phyloP scores from a whole-genome alignment of 2,888 invertebrate genomes.

The Hypsopygia costalis region DNA sequence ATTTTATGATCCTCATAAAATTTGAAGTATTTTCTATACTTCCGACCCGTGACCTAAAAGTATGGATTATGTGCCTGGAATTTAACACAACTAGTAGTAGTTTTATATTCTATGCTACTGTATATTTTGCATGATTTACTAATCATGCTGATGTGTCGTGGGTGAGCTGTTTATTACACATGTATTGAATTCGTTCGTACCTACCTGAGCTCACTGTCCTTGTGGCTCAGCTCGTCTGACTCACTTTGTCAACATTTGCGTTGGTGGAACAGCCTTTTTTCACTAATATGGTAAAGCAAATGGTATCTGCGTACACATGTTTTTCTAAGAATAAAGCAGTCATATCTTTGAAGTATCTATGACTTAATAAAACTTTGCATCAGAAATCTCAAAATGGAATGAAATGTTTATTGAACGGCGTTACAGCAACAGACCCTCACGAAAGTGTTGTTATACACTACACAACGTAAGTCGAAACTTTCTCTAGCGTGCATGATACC shows the following conservation, averaged over 20 bases:
- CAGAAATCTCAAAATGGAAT: no score
- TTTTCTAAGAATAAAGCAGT: background rate
- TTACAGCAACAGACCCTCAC: no score
- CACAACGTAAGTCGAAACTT: conserved; percentile 43
- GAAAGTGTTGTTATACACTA: conserved; percentile 19
- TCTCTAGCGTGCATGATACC: conserved; percentile 40
- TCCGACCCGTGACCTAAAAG: no score
- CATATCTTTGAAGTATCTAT: no score
- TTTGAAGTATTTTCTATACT: no score
- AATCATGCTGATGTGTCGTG: conserved; percentile 32
- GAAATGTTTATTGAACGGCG: no score
- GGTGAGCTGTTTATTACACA: conserved; percentile 41
- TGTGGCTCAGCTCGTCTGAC: conserved; percentile 63
- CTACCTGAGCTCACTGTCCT: conserved; percentile 67
- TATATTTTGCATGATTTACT: background rate
- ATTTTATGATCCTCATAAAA: no score
- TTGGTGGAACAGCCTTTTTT: conserved; percentile 65
- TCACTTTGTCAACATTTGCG: conserved; percentile 69
- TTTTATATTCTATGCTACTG: no score
- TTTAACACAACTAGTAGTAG: no score
- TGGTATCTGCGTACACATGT: conserved; percentile 12
- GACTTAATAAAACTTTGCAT: no score
- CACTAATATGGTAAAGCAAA: conserved; percentile 42
- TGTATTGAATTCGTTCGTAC: conserved; percentile 56
- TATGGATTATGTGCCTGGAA: no score